A percentile compares a stretch with the other conserved stretches of the same genome.
Evolutionary conservation across 2,113 vertebrate genomes (phyloP).

Genomic region (Microcebus tavaratra): DNA sequence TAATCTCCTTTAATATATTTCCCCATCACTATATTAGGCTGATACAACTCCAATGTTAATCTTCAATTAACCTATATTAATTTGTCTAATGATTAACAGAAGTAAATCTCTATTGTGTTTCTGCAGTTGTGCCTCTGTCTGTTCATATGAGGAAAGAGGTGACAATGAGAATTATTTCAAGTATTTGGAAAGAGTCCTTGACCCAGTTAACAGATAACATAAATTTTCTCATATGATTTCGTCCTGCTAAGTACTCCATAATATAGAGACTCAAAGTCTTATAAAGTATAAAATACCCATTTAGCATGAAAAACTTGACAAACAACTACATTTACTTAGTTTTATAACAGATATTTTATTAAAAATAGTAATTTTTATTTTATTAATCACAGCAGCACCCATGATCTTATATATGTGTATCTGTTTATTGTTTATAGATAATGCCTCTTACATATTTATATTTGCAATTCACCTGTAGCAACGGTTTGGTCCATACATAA

Average conservation of each 20-base stretch:
- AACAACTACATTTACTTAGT: not conserved
- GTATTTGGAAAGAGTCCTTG: slow-evolving; percentile 69
- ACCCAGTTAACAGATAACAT: slow-evolving; percentile 65
- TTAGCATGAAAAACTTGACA: slow-evolving; percentile 27
- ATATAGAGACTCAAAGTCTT: not conserved
- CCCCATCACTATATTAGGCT: not conserved
- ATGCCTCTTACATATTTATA: not conserved
- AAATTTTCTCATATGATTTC: slow-evolving; percentile 46
- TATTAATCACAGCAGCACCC: not conserved
- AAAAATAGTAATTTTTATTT: not conserved
- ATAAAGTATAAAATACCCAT: not conserved
- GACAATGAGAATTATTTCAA: slow-evolving; percentile 44
- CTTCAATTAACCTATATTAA: slow-evolving; percentile 77
- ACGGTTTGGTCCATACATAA: not conserved
- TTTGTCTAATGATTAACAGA: slow-evolving; percentile 60
- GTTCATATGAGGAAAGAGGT: slow-evolving; percentile 7
- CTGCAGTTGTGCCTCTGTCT: slow-evolving; percentile 33
- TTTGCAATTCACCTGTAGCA: not conserved
- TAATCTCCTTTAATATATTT: slow-evolving; percentile 49
- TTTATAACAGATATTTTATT: not conserved
- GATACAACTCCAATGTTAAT: slow-evolving; percentile 60
- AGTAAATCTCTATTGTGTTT: slow-evolving; percentile 67
- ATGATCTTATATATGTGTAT: not conserved
- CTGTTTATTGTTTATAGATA: not conserved
- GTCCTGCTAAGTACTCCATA: not conserved